Base-by-base conservation (phyloP, 2,888 invertebrate genomes). In the Lypha dubia region DNA sequence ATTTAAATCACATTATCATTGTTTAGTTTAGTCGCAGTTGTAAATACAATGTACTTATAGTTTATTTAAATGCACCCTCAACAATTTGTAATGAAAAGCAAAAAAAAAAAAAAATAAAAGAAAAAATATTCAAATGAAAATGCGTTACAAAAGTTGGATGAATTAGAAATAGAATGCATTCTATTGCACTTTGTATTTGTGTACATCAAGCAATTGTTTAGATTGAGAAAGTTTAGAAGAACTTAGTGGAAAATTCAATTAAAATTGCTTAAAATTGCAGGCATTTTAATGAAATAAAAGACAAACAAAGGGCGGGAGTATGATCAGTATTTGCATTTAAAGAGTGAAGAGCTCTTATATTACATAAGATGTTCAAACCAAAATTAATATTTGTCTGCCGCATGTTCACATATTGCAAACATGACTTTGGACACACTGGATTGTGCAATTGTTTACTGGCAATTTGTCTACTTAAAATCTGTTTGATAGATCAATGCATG, bases 1-100 rank as follows among this genome's bases (percentile, higher is more conserved):
- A 88, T 90, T 90, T 90, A 90, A 90, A 90, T 88, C 89, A 88
- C 90, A 90, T 90, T 90, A 90, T 88, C 90, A 88, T 87, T 90
- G 90, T 90, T 90, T 90, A 90, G 87, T 87, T 88, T 88, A 87
- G 87, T 87, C 68, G 86, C 74, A 75, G 84, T 65, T 68, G 76
- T 71, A 83, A 70, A 79, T 53, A 70, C 28, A 74, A 44, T 67
- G 35, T 44, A 79, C 49, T 58, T 65, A 53, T 51, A 65, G 28
- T 73, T 65, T 74, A 62, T 80, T 80, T 60, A 74, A 80, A 80
- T 67, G 53, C 60, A 74, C 51, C 74, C 74, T 53, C 80, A 74
- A 60, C 51, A 62, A 24, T 74, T 67, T n/a, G 3, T 46, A 63
- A 63, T 3, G 51, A 17, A 17, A 41, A 35, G 11, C 67, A 38